Evolutionary conservation across 2,113 vertebrate genomes (phyloP).

Genomic region (Pterocles orientalis): DNA sequence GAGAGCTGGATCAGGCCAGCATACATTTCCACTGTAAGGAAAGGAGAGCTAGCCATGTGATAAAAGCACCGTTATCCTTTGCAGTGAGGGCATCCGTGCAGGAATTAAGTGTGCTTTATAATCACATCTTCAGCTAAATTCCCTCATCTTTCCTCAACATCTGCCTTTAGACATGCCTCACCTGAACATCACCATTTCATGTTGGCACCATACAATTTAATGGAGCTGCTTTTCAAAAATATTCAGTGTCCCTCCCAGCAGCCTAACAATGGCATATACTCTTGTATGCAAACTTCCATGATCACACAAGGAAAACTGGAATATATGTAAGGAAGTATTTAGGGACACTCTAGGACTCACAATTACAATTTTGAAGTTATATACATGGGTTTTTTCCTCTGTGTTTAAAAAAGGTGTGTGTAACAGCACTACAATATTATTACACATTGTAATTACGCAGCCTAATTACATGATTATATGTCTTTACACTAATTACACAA

Average conservation of each 20-base stretch:
- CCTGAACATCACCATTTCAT: background rate
- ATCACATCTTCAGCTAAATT: background rate
- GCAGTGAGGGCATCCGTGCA: background rate
- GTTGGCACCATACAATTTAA: background rate
- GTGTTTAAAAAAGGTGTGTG: conserved; percentile 25
- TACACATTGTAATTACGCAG: conserved; percentile 64
- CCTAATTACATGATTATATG: conserved; percentile 60
- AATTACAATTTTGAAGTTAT: background rate
- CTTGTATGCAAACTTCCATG: background rate
- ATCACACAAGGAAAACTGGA: background rate
- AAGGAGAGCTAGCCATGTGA: background rate
- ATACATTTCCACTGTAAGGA: background rate
- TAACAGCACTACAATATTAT: conserved; percentile 58
- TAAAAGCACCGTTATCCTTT: background rate
- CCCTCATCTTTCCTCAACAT: background rate
- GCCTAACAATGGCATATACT: background rate
- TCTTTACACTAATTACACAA: conserved; percentile 69
- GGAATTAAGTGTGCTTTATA: background rate
- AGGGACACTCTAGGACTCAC: background rate
- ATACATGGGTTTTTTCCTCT: background rate
- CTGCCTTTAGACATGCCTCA: background rate
- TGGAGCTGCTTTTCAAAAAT: background rate
- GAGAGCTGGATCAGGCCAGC: background rate
- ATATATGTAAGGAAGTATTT: background rate
- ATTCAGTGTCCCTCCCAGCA: background rate